Percentiles rank a stretch among this genome's conserved stretches.
These are phyloP conservation scores for Ammodytes dubius DNA, from an alignment of 2,113 vertebrate genomes.

Conservation along the genomic window DNA sequence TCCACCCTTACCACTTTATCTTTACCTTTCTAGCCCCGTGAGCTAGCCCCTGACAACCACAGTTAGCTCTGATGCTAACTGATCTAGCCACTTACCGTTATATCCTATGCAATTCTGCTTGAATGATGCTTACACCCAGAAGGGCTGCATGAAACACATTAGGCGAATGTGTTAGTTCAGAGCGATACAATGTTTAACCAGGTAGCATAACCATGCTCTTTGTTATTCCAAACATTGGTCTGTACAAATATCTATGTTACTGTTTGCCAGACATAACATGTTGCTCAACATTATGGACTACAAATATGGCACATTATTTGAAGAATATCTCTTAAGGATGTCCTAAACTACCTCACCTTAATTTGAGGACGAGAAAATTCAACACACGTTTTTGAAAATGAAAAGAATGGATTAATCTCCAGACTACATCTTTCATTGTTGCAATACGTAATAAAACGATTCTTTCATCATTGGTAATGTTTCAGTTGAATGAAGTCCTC, in stretches of 20 bases:
- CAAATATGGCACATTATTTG: background rate
- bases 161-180: background rate
- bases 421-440: background rate
- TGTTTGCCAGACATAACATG: background rate
- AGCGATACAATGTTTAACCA: conserved; percentile 1
- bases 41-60: conserved; percentile 68
- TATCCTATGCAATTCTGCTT: conserved; percentile 60
- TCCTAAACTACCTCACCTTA: no score
- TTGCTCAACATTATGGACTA: background rate
- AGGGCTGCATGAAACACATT: conserved; percentile 16
- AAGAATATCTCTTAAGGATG: background rate
- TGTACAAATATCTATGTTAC: background rate
- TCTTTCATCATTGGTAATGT: background rate
- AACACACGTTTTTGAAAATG: background rate
- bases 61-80: conserved; percentile 72
- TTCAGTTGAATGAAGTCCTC: background rate
- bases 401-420: no score
- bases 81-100: conserved; percentile 77
- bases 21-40: conserved; percentile 69
- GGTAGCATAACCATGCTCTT: background rate
- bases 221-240: background rate
- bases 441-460: background rate
- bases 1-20: conserved; percentile 65
- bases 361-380: background rate
- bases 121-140: conserved; percentile 32